Evolutionary conservation across 1,140 invertebrate genomes (phyloP).

Genomic region (Temnothorax nylanderi): DNA sequence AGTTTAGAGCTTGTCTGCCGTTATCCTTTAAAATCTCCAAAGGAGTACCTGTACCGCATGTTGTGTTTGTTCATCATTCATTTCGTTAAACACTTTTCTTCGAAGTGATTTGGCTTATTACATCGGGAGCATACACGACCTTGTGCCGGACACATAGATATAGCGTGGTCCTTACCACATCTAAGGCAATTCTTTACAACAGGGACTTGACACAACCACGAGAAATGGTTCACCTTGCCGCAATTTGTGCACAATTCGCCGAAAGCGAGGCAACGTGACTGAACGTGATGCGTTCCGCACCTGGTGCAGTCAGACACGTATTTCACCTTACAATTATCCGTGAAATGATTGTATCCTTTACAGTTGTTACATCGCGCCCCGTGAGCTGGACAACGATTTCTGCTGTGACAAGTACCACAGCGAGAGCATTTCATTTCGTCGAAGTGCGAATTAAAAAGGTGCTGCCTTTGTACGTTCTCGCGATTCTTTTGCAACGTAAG

Average conservation of each 20-base stretch:
- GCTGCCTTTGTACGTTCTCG: neutral
- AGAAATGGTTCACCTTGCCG: constrained; percentile 59
- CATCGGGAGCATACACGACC: constrained; percentile 22
- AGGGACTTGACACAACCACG: constrained; percentile 46
- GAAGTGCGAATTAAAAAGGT: neutral
- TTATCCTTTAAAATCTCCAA: neutral
- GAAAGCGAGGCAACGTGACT: constrained; percentile 53
- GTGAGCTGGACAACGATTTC: constrained; percentile 45
- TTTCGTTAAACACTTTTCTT: constrained; percentile 31
- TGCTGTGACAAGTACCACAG: constrained; percentile 42
- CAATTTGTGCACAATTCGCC: constrained; percentile 53
- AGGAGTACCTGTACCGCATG: neutral
- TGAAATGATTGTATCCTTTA: constrained; percentile 56
- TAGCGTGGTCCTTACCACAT: constrained; percentile 29
- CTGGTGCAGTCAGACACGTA: constrained; percentile 44
- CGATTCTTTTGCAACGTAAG: neutral
- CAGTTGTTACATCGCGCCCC: constrained; percentile 52
- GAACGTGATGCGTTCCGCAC: constrained; percentile 56
- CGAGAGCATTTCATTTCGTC: constrained; percentile 6
- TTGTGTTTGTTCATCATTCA: neutral
- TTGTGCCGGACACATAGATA: constrained; percentile 39
- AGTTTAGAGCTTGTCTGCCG: neutral
- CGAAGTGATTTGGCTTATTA: constrained; percentile 45
- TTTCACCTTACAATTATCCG: constrained; percentile 28
- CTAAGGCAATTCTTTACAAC: constrained; percentile 25